Base-by-base conservation (phyloP, 2,888 invertebrate species). In the Clepsis dumicolana region DNA sequence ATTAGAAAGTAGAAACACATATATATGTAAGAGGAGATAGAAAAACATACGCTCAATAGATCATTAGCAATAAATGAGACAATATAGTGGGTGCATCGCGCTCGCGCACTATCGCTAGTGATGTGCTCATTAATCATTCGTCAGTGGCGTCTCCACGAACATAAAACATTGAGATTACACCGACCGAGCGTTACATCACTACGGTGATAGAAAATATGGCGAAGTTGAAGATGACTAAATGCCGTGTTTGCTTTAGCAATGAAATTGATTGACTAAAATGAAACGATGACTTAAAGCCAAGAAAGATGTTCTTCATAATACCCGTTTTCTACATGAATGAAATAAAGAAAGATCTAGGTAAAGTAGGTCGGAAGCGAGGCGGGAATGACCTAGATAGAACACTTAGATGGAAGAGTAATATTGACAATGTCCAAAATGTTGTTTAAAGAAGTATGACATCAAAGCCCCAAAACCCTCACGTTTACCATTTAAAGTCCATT, bases 41-140 rank as follows among this genome's bases (percentile, higher is more conserved):
- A 70, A 52, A 70, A 64, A 64, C 35, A 38, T 69, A 80, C 80
- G 82, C 83, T 88, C 82, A 88, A 90, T 89, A 86, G 84, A 86
- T 89, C 90, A 90, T 91, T 88, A 89, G 88, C 85, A 87, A 86
- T 87, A 88, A 90, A 90, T 87, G 88, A 89, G 90, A 90, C 90
- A 90, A 90, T 90, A 90, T 88, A 85, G 85, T 86, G 77, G 81
- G 78, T 74, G 71, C 71, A 77, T 80, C 75, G 79, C 79, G 81
- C 80, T 78, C 78, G 78, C 25, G 38, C 63, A 27, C 84, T 88
- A 88, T 88, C 87, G 77, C 76, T 64, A 76, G 74, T 75, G 75
- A 77, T 69, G 74, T 71, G 77, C 81, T 81, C 85, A 90, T 92
- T 87, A 89, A 91, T 92, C 92, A 91, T 83, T 77, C 80, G 80